A percentile compares a stretch with the other conserved stretches of the same genome.
Conservation (phyloP, 2,888 invertebrate species). For the Galerucella pusilla region DNA sequence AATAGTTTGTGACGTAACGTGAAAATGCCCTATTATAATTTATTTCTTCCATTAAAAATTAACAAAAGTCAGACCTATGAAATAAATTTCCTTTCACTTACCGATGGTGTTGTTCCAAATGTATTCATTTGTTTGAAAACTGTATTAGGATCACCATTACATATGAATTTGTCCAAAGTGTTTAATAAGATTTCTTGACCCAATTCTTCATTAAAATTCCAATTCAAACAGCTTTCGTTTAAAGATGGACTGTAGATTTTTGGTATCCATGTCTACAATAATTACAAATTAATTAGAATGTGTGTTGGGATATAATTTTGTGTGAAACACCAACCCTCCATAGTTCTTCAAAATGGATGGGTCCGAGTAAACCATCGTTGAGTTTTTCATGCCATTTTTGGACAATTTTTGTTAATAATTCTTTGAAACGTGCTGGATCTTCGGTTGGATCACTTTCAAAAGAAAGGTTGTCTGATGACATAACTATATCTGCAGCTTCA, state of each 20-base stretch:
- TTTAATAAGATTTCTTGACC: constrained; percentile 78
- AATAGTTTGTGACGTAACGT: too few relatives aligned
- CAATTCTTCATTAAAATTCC: constrained; percentile 79
- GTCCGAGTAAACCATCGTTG: constrained; percentile 36
- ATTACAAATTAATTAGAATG: background rate
- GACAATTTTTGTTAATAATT: constrained; percentile 39
- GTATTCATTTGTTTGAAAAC: constrained; percentile 70
- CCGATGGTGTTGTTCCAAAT: constrained; percentile 78
- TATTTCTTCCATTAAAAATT: background rate
- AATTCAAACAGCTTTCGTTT: constrained; percentile 77
- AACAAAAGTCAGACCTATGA: background rate
- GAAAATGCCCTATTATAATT: too few relatives aligned
- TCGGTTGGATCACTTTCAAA: constrained; percentile 33
- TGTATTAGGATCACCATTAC: constrained; percentile 68
- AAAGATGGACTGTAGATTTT: constrained; percentile 78
- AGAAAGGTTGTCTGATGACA: constrained; percentile 31
- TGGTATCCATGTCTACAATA: constrained; percentile 70
- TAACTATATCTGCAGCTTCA: constrained; percentile 39
- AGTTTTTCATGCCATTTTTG: constrained; percentile 39
- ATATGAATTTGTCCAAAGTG: constrained; percentile 84
- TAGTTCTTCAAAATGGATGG: constrained; percentile 74
- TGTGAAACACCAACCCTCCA: constrained; percentile 68
- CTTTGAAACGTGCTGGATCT: constrained; percentile 36
- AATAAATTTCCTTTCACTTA: constrained; percentile 21
- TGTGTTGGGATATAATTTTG: background rate